A percentile compares a stretch with the other conserved stretches of the same genome.
These are phyloP conservation scores for Opisthocomus hoazin DNA, from an alignment of 2,113 vertebrate species.

Conservation along the genomic window DNA sequence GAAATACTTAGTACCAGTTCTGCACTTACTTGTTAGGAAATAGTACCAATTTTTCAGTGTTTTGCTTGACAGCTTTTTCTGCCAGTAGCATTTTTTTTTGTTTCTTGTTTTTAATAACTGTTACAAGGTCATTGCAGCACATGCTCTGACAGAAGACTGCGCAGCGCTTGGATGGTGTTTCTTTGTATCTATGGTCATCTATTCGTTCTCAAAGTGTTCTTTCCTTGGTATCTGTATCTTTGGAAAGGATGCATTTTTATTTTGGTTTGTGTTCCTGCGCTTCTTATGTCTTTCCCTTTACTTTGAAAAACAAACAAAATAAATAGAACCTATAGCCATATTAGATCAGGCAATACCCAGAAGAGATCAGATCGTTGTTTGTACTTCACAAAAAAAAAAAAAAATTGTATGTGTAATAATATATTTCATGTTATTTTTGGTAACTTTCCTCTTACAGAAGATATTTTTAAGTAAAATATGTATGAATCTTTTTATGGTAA, in stretches of 20 bases:
- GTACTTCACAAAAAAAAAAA: slow-evolving; percentile 55
- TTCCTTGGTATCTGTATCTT: slow-evolving; percentile 44
- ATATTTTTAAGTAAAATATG: slow-evolving; percentile 66
- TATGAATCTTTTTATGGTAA: slow-evolving; percentile 54
- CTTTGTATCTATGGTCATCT: slow-evolving; percentile 51
- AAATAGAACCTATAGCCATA: slow-evolving; percentile 63
- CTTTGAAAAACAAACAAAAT: slow-evolving; percentile 46
- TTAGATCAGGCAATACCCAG: slow-evolving; percentile 61
- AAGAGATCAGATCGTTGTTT: slow-evolving; percentile 64
- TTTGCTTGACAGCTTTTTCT: slow-evolving; percentile 65
- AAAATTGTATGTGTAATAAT: slow-evolving; percentile 43
- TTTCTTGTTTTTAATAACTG: slow-evolving; percentile 28
- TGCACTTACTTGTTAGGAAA: slow-evolving; percentile 55
- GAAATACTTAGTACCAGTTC: not conserved
- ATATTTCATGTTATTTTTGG: slow-evolving; percentile 70
- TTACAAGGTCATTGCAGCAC: slow-evolving; percentile 51
- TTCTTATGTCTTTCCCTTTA: slow-evolving; percentile 30
- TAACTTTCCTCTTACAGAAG: slow-evolving; percentile 60
- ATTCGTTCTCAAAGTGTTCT: slow-evolving; percentile 51
- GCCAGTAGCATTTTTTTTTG: slow-evolving; percentile 40
- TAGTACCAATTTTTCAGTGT: slow-evolving; percentile 50
- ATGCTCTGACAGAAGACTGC: slow-evolving; percentile 43
- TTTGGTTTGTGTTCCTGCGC: not conserved
- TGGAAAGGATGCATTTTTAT: slow-evolving; percentile 24
- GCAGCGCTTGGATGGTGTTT: slow-evolving; percentile 44